Conservation (phyloP, 2,888 invertebrate species). For the Protophormia terraenovae region DNA sequence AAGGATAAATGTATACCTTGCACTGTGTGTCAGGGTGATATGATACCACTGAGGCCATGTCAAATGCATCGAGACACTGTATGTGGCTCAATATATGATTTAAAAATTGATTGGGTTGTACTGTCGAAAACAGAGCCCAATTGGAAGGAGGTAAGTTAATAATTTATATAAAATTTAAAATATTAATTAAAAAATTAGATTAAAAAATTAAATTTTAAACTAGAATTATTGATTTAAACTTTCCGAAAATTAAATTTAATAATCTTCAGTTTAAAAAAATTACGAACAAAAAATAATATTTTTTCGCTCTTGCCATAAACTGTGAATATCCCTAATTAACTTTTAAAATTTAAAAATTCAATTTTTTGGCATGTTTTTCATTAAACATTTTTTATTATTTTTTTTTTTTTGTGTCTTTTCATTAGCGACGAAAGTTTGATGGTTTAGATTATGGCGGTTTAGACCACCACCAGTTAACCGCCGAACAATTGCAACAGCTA, state of each 20-base stretch:
- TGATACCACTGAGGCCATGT: conserved; percentile 87
- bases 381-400: conserved; percentile 1
- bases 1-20: conserved; percentile 86
- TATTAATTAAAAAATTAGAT: too few relatives aligned
- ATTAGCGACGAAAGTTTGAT: conserved; percentile 79
- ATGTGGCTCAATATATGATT: conserved; percentile 87
- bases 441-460: conserved; percentile 69
- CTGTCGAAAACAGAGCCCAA: conserved; percentile 81
- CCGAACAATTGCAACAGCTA: conserved; percentile 77
- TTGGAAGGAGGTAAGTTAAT: conserved; percentile 79
- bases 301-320: background rate
- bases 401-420: conserved; percentile 24
- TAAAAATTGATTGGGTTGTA: conserved; percentile 85
- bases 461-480: conserved; percentile 76
- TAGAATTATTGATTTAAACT: too few relatives aligned
- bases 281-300: too few relatives aligned
- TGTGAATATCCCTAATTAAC: background rate
- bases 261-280: background rate
- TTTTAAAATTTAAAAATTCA: background rate
- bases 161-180: background rate
- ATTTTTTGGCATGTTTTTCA: conserved; percentile 26
- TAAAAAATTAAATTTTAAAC: too few relatives aligned
- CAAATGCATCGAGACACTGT: conserved; percentile 88
- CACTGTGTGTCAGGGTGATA: conserved; percentile 86
- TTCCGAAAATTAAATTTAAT: background rate